Evolutionary conservation across 2,113 vertebrate species (phyloP).

Genomic region (Aramus guarauna): DNA sequence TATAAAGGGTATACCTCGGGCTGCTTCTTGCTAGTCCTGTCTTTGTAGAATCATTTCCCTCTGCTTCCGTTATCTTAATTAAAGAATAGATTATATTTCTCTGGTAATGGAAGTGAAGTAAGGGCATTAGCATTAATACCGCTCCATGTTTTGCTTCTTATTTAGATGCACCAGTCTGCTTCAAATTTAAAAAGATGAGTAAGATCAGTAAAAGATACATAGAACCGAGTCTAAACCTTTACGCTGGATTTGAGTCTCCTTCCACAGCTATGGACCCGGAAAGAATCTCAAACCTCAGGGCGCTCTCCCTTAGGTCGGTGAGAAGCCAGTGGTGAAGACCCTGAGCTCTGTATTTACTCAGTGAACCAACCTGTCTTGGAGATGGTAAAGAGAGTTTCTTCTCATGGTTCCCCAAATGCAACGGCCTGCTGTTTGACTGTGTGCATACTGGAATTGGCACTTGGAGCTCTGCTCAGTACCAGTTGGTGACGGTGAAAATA

Average conservation of each 20-base stretch:
- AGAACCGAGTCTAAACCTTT: neutral
- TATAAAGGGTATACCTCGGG: neutral
- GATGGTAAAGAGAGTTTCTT: neutral
- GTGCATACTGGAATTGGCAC: accelerated
- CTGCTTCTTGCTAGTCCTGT: neutral
- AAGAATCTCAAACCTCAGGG: neutral
- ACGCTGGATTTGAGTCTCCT: neutral
- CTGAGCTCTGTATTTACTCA: neutral
- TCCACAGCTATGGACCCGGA: neutral
- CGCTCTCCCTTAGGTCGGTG: neutral
- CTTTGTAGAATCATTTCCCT: neutral
- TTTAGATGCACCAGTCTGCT: neutral
- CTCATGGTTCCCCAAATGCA: neutral
- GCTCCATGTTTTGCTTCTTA: neutral
- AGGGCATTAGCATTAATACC: neutral
- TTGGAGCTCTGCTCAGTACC: neutral
- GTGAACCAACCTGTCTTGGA: neutral
- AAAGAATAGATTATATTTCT: neutral
- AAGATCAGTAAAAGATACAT: neutral
- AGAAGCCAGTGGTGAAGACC: neutral
- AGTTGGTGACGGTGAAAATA: neutral
- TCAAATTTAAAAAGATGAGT: neutral
- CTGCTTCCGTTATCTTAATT: neutral
- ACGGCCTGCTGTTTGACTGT: neutral
- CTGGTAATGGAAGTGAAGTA: neutral